Evolutionary conservation across 2,113 vertebrate species (phyloP).

Genomic region (Dryoscopus gambensis): DNA sequence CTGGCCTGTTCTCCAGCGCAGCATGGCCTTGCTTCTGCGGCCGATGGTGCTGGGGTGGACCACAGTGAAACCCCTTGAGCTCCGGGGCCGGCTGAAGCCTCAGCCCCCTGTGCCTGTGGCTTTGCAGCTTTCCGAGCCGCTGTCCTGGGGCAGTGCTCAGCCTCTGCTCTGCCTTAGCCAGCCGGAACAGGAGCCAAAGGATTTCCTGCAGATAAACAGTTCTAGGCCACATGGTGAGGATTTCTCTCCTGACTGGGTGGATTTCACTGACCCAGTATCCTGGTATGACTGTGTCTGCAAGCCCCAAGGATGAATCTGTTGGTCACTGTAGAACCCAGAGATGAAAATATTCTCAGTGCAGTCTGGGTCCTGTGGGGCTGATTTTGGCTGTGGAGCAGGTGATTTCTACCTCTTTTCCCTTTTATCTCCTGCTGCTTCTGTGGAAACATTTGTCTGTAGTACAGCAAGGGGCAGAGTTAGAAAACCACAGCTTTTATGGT

Average conservation of each 20-base stretch:
- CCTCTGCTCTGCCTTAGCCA: neutral
- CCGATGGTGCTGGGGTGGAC: accelerated
- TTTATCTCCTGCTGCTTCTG: neutral
- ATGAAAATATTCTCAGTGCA: neutral
- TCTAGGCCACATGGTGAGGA: neutral
- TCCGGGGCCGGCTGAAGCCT: neutral
- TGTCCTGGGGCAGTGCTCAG: neutral
- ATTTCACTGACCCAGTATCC: neutral
- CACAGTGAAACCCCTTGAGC: accelerated
- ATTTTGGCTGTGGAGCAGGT: neutral
- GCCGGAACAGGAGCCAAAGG: neutral
- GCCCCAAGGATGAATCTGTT: neutral
- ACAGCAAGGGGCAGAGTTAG: neutral
- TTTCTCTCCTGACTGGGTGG: neutral
- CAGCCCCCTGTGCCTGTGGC: neutral
- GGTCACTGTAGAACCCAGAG: neutral
- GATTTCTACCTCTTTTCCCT: neutral
- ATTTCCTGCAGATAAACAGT: slow-evolving; percentile 33
- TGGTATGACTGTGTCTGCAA: neutral
- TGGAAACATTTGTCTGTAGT: neutral
- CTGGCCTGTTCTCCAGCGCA: neutral
- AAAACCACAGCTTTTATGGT: neutral
- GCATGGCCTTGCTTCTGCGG: neutral
- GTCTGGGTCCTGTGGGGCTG: neutral
- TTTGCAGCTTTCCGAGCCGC: neutral